phyloP scores from a whole-genome alignment of 2,888 invertebrate species.

The Tenthredo livida region DNA sequence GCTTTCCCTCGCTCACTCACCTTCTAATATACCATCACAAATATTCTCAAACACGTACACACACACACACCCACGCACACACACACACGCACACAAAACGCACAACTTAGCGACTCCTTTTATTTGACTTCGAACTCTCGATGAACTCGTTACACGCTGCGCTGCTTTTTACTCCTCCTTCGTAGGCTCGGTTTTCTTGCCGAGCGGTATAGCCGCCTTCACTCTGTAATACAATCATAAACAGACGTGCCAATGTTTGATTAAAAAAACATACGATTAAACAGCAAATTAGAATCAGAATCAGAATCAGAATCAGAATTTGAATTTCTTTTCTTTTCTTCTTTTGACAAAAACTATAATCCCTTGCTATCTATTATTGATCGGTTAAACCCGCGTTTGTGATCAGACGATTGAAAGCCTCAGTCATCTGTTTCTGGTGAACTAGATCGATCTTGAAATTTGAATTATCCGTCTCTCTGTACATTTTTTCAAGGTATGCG shows the following conservation, averaged over 20 bases:
- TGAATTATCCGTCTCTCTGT: neutral
- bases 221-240: conserved; percentile 82
- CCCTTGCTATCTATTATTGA: neutral
- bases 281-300: neutral
- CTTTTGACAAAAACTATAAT: neutral
- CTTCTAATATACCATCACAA: neutral
- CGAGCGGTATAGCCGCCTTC: conserved; percentile 93
- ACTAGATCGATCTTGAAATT: neutral
- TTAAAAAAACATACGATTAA: neutral
- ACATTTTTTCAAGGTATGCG: neutral
- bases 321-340: neutral
- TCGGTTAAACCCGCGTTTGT: neutral
- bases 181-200: conserved; percentile 91
- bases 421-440: conserved; percentile 43
- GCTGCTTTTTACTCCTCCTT: conserved; percentile 88
- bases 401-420: conserved; percentile 43
- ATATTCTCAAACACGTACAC: conserved; percentile 5
- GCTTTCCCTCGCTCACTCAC: conserved; percentile 57
- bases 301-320: neutral
- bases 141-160: conserved; percentile 17
- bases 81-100: conserved; percentile 10
- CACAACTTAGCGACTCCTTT: conserved; percentile 44
- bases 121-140: conserved; percentile 46
- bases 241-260: neutral
- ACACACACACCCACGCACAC: conserved; percentile 2